Conservation (phyloP, 1,140 invertebrate species). For the Dicyema japonicum region DNA sequence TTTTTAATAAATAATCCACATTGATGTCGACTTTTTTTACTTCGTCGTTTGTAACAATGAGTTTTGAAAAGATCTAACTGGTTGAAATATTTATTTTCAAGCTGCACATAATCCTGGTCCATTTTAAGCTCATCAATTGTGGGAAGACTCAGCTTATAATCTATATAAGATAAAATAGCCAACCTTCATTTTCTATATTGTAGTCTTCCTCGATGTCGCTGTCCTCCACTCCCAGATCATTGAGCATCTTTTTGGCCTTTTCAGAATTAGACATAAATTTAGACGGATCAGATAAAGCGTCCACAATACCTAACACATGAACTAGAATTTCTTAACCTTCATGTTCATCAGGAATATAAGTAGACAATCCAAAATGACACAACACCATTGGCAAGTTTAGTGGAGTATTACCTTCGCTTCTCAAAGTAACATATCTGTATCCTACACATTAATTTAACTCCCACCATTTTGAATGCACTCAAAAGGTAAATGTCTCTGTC, state of each 20-base stretch:
- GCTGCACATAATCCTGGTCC: no score
- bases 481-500: slow-evolving; percentile 73
- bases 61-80: no score
- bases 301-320: slow-evolving; percentile 59
- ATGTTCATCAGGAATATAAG: slow-evolving; percentile 93
- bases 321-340: no score
- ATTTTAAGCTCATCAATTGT: no score
- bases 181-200: no score
- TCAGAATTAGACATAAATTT: slow-evolving; percentile 63
- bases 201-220: slow-evolving; percentile 28
- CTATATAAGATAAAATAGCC: no score
- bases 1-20: no score
- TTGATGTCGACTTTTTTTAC: no score
- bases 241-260: slow-evolving; percentile 56
- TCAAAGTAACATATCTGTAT: slow-evolving; percentile 73
- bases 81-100: no score
- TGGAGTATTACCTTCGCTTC: slow-evolving; percentile 92
- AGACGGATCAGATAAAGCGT: slow-evolving; percentile 66
- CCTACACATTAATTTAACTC: slow-evolving; percentile 23
- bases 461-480: slow-evolving; percentile 69
- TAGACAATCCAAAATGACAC: slow-evolving; percentile 91
- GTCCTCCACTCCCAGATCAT: slow-evolving; percentile 62
- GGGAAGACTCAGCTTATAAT: no score
- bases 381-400: slow-evolving; percentile 92
- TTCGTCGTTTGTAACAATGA: no score